Base-by-base conservation (phyloP, 2,113 vertebrate species). In the Oreochromis spilurus region DNA sequence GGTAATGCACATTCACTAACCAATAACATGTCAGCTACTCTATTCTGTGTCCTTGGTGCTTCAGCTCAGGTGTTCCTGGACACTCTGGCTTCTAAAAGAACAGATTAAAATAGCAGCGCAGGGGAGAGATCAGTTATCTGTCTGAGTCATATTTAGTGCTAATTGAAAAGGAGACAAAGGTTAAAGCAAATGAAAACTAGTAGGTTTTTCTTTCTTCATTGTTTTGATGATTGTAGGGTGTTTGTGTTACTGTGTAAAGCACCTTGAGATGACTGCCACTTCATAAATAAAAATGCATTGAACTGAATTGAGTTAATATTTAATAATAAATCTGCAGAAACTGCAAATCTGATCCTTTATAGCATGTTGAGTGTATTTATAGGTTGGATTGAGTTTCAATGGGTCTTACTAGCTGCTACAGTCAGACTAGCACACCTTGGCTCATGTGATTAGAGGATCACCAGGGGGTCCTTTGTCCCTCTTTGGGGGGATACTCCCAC, bases 1-100 rank as follows among this genome's bases (percentile, higher is more conserved):
- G 96, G 95, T 95, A 92, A 87, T 70, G 13, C 17, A 14, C 11
- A 58, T 7, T 26, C 57, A 80, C 14, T 53, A 83, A 84, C 36
- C 70, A 89, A 19, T 72, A 82, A 58, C 34, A 79, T 17, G 34
- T 54, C 48, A 31, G 26, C 84, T 58, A 9, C 65, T 87, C 60
- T 34, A 14, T 40, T 84, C 83, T 70, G 7, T 24, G 50, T 53
- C 85, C 43, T 14, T 10, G 7, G 36, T 9, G 13, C 36, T 21
- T 81, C 14, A 14, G 40, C 65, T 82, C 79, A 70, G 38, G n/a
- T 58, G 36, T 29, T 70, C 19, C n/a, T 40, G 17, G 12, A 77
- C n/a, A 52, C 31, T 58, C 21, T 77, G 38, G 26, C 58, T 6
- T 38, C 24, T 40, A 29, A 31, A 38, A 48, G 67, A 62, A 24